Percentiles rank a stretch among this genome's conserved stretches.
phyloP scores from a whole-genome alignment of 2,113 vertebrate species.

The Oryzias celebensis region DNA sequence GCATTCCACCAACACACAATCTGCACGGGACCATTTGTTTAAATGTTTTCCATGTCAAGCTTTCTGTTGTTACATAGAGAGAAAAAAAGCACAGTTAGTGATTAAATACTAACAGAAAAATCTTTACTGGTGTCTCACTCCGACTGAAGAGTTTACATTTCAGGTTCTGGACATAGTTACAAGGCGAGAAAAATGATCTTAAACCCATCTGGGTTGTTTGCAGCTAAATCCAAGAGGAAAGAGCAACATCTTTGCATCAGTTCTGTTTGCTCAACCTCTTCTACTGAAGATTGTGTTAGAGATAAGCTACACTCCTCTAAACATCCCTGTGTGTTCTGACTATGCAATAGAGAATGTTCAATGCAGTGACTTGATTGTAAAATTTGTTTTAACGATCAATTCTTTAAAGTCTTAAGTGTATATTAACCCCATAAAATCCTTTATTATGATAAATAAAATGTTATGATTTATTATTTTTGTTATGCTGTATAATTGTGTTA shows the following conservation, averaged over 20 bases:
- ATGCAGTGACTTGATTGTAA: too few species aligned
- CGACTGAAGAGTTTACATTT: conserved; percentile 14
- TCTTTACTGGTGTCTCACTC: not conserved
- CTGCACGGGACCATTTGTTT: conserved; percentile 49
- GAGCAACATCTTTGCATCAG: too few species aligned
- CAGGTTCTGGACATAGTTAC: not conserved
- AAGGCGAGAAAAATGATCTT: not conserved
- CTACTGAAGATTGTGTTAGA: not conserved
- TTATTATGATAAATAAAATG: not conserved
- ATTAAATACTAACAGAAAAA: not conserved
- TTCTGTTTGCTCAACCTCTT: too few species aligned
- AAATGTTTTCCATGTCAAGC: not conserved
- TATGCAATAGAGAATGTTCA: not conserved
- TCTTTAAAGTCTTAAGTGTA: conserved; percentile 6
- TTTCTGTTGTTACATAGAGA: conserved; percentile 1
- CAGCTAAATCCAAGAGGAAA: too few species aligned
- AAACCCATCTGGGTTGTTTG: too few species aligned
- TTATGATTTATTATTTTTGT: conserved; percentile 7
- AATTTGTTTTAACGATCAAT: too few species aligned
- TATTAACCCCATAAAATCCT: conserved; percentile 20
- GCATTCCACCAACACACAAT: conserved; percentile 52
- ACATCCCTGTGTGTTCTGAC: not conserved
- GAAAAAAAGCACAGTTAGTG: too few species aligned
- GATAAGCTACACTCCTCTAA: conserved; percentile 17
- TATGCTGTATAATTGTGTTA: conserved; percentile 12